phyloP scores from a whole-genome alignment of 2,113 vertebrate species.

The Mormyrus lacerda region DNA sequence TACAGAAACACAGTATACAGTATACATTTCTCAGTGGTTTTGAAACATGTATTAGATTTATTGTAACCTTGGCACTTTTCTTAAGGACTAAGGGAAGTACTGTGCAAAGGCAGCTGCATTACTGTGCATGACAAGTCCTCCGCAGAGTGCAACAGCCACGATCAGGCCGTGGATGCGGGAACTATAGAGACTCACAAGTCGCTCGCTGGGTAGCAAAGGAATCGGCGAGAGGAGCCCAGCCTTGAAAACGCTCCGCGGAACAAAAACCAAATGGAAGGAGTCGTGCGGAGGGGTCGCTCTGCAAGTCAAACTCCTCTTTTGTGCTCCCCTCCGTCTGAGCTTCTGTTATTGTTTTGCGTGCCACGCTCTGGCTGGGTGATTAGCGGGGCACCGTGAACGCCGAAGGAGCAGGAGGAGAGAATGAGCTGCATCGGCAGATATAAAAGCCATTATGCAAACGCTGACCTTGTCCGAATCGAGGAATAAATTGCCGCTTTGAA shows the following conservation, averaged over 20 bases:
- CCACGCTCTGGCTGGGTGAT: neutral
- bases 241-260: neutral
- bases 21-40: neutral
- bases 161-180: neutral
- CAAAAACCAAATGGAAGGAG: neutral
- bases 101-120: neutral
- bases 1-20: neutral
- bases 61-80: neutral
- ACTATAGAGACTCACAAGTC: neutral
- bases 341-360: neutral
- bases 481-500: neutral
- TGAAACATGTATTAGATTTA: neutral
- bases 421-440: neutral
- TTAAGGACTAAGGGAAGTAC: neutral
- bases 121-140: neutral
- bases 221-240: too few relatives aligned
- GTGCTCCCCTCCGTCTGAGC: neutral
- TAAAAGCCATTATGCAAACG: neutral
- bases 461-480: slow-evolving; percentile 9
- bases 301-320: neutral
- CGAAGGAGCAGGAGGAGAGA: neutral
- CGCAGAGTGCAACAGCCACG: neutral
- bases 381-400: neutral
- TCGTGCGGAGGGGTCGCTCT: neutral
- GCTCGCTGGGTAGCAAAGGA: neutral